phyloP scores from a whole-genome alignment of 2,113 vertebrate species.

The Rattus norvegicus region GRCr8 NC_086026.1:103909001-103909500 shows the following conservation, averaged over 20 bases:
- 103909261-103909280: background rate
- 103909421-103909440: background rate
- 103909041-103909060: background rate
- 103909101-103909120: background rate
- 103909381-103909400: background rate
- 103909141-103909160: background rate
- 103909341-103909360: background rate
- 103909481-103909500: background rate
- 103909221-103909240: background rate
- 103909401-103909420: background rate
- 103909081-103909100: background rate
- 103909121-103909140: background rate
- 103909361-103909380: background rate
- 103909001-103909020: background rate
- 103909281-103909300: background rate
- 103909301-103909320: background rate
- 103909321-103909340: background rate
- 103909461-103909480: background rate
- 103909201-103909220: background rate
- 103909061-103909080: background rate
- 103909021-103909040: background rate
- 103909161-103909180: background rate
- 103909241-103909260: background rate
- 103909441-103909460: background rate
- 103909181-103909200: background rate